Conservation (phyloP, 2,888 invertebrate genomes). For the Cyrtodaria siliqua region DNA sequence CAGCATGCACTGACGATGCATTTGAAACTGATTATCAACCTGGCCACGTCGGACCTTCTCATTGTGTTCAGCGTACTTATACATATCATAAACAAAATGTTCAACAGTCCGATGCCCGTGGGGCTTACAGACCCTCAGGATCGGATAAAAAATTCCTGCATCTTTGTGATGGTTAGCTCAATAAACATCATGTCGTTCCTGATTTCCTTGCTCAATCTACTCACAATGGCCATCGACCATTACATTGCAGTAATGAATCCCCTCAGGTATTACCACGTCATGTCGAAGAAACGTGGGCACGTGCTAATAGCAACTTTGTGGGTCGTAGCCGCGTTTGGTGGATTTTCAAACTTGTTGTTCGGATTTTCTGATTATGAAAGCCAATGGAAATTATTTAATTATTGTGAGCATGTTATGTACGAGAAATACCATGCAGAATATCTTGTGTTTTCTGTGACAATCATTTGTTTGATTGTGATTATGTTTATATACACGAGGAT, state of each 20-base stretch:
- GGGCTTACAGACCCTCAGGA: slow-evolving; percentile 46
- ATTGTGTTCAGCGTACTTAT: slow-evolving; percentile 74
- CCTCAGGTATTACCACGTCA: slow-evolving; percentile 64
- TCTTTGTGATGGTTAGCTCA: slow-evolving; percentile 71
- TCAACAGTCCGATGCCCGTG: slow-evolving; percentile 57
- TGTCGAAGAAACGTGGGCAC: slow-evolving; percentile 61
- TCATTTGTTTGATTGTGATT: slow-evolving; percentile 74
- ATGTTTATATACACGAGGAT: slow-evolving; percentile 75
- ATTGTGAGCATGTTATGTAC: slow-evolving; percentile 76
- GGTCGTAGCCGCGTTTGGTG: slow-evolving; percentile 68
- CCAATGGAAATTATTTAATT: slow-evolving; percentile 64
- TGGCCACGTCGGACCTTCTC: slow-evolving; percentile 75
- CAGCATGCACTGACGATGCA: slow-evolving; percentile 74
- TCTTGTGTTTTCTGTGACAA: slow-evolving; percentile 70
- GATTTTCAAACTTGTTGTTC: slow-evolving; percentile 68
- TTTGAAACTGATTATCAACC: slow-evolving; percentile 77
- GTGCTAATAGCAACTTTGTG: slow-evolving; percentile 69
- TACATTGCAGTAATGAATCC: slow-evolving; percentile 77
- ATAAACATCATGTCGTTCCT: slow-evolving; percentile 75
- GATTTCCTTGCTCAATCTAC: slow-evolving; percentile 74
- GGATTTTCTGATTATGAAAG: slow-evolving; percentile 32
- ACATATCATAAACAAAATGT: slow-evolving; percentile 71
- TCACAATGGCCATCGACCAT: slow-evolving; percentile 78
- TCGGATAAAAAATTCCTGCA: slow-evolving; percentile 68
- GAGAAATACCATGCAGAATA: slow-evolving; percentile 77